Conservation (phyloP, 1,140 invertebrate genomes). For the Luehdorfia chinensis region DNA sequence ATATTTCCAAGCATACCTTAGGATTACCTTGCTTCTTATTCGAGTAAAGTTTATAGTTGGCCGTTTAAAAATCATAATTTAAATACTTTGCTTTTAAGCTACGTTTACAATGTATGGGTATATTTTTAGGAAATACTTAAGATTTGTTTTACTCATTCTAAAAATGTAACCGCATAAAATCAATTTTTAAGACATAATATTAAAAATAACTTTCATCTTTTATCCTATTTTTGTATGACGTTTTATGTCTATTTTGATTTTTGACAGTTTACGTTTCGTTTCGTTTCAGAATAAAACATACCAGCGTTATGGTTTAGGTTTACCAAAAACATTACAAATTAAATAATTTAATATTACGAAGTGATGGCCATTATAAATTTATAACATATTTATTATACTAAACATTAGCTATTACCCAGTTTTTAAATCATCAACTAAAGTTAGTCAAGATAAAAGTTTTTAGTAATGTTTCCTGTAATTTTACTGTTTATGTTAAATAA, state of each 20-base stretch:
- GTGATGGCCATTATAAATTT: no score
- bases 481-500: no score
- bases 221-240: conserved; percentile 65
- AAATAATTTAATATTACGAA: no score
- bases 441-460: no score
- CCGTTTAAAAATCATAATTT: conserved; percentile 72
- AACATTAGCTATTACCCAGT: no score
- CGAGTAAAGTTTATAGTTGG: conserved; percentile 63
- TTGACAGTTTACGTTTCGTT: conserved; percentile 13
- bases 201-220: conserved; percentile 75
- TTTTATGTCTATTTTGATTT: conserved; percentile 20
- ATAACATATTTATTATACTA: no score
- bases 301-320: no score
- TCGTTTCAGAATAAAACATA: no score
- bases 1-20: conserved; percentile 41
- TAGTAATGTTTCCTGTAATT: no score
- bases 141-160: conserved; percentile 43
- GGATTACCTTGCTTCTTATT: conserved; percentile 64
- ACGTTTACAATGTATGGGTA: conserved; percentile 36
- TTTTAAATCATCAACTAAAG: no score
- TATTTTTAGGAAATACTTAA: conserved; percentile 30
- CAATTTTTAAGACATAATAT: conserved; percentile 50
- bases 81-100: conserved; percentile 46
- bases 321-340: no score
- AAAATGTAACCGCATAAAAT: conserved; percentile 29